These are phyloP conservation scores for Altica lythri DNA, from an alignment of 2,888 invertebrate genomes.

Conservation along the genomic window DNA sequence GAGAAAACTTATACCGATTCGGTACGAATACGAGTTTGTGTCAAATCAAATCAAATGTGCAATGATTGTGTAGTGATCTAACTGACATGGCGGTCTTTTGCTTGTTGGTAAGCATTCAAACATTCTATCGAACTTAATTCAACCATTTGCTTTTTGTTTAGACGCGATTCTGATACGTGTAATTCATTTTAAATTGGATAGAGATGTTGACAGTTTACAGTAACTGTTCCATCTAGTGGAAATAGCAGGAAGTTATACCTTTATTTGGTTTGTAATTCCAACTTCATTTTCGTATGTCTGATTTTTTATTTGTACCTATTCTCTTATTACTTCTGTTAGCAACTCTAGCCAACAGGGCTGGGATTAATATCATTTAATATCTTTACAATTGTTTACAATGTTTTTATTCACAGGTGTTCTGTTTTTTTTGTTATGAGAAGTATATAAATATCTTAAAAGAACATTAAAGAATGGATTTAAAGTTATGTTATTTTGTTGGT, in stretches of 20 bases:
- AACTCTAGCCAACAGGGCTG: background rate
- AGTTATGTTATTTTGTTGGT: too few species aligned
- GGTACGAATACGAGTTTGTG: slow-evolving; percentile 11
- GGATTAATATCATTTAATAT: background rate
- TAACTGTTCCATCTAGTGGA: background rate
- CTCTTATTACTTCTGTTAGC: background rate
- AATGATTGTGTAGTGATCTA: slow-evolving; percentile 16
- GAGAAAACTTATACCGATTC: slow-evolving; percentile 10
- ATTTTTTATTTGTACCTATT: background rate
- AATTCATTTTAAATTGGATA: background rate
- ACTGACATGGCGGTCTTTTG: slow-evolving; percentile 21
- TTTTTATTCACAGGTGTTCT: too few species aligned
- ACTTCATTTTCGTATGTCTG: too few species aligned
- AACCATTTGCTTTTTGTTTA: background rate
- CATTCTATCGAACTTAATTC: background rate
- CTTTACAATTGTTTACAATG: background rate
- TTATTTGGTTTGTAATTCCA: too few species aligned
- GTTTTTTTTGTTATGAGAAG: too few species aligned
- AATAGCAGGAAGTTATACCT: background rate
- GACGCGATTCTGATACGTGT: background rate
- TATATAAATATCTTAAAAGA: too few species aligned
- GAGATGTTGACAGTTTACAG: background rate
- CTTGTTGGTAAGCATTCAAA: slow-evolving; percentile 16
- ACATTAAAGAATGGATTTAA: too few species aligned
- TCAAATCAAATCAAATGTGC: slow-evolving; percentile 25